Evolutionary conservation across 2,113 vertebrate genomes (phyloP).

Genomic region (Pteronura brasiliensis): DNA sequence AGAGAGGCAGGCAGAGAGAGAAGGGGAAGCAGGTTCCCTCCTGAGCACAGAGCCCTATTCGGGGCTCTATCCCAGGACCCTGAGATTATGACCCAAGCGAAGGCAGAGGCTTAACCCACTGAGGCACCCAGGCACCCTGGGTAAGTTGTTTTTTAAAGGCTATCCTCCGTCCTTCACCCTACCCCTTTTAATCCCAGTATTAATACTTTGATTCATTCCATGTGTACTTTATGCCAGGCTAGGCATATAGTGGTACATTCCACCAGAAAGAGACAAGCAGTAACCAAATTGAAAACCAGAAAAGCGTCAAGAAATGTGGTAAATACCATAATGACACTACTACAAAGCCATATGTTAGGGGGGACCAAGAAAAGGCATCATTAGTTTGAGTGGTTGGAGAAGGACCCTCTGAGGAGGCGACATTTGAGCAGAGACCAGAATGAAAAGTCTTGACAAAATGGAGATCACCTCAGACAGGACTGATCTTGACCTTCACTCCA

Average conservation of each 20-base stretch:
- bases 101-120: too few relatives aligned
- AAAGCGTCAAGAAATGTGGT: background rate
- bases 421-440: background rate
- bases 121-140: too few relatives aligned
- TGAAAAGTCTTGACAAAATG: background rate
- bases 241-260: background rate
- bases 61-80: too few relatives aligned
- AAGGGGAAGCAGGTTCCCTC: too few relatives aligned
- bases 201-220: background rate
- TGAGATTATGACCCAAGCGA: too few relatives aligned
- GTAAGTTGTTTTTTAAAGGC: background rate
- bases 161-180: background rate
- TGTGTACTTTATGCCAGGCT: background rate
- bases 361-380: background rate
- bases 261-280: background rate
- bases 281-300: background rate
- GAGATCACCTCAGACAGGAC: background rate
- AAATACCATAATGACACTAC: background rate
- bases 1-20: too few relatives aligned
- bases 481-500: background rate
- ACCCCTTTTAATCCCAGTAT: background rate
- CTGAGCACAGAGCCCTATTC: too few relatives aligned
- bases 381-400: background rate
- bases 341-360: too few relatives aligned
- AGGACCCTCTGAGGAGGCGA: background rate